Percentiles rank a stretch among this genome's conserved stretches.
These are phyloP conservation scores for Acanthoscelides obtectus DNA, from an alignment of 2,888 invertebrate species.

Conservation along the genomic window DNA sequence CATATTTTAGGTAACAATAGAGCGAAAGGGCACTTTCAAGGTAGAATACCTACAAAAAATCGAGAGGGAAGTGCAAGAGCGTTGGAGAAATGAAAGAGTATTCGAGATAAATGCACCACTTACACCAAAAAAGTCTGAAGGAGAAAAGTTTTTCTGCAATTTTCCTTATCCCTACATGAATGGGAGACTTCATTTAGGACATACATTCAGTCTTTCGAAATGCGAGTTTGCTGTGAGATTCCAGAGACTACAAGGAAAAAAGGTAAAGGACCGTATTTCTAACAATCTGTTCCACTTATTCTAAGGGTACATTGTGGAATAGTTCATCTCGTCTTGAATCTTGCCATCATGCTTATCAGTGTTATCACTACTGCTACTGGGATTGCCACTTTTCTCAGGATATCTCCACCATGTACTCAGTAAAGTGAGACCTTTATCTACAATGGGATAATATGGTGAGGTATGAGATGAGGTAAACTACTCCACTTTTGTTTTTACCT, in stretches of 20 bases:
- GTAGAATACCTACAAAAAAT: constrained; percentile 88
- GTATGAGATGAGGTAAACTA: background rate
- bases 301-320: too few relatives aligned
- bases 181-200: constrained; percentile 94
- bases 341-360: too few relatives aligned
- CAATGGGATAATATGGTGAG: background rate
- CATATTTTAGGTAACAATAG: constrained; percentile 40
- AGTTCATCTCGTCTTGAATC: too few relatives aligned
- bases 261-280: too few relatives aligned
- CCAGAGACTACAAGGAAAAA: constrained; percentile 86
- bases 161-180: constrained; percentile 99
- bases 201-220: constrained; percentile 94
- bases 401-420: too few relatives aligned
- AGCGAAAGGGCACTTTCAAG: constrained; percentile 94
- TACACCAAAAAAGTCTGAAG: constrained; percentile 51
- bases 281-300: too few relatives aligned
- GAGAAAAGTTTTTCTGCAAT: constrained; percentile 87
- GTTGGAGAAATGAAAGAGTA: constrained; percentile 76
- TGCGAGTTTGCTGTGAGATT: constrained; percentile 95
- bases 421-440: too few relatives aligned
- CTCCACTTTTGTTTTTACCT: too few relatives aligned
- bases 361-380: too few relatives aligned
- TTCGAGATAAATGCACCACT: constrained; percentile 80
- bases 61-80: constrained; percentile 77
- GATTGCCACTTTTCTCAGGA: too few relatives aligned